phyloP scores from a whole-genome alignment of 1,140 invertebrate species.

The Planococcus citri region DNA sequence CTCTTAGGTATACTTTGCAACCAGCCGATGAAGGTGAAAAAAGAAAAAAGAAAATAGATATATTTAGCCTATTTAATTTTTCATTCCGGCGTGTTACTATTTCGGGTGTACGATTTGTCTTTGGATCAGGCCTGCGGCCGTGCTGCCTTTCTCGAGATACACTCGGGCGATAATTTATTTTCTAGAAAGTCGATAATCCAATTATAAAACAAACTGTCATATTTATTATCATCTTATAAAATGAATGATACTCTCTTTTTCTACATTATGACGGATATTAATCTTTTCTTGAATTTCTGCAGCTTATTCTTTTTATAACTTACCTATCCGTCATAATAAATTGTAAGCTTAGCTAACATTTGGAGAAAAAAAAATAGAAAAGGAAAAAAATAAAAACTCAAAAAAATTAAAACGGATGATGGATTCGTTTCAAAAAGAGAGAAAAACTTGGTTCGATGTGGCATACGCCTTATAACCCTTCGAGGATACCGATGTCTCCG shows the following conservation, averaged over 20 bases:
- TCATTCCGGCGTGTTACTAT: neutral
- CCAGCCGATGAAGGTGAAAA: too few species aligned
- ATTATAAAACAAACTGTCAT: conserved; percentile 8
- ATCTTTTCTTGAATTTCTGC: conserved; percentile 3
- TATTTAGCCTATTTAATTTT: neutral
- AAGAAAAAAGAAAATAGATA: too few species aligned
- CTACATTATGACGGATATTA: neutral
- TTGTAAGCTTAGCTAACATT: neutral
- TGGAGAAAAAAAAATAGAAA: neutral
- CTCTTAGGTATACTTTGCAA: too few species aligned
- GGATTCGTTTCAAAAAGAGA: neutral
- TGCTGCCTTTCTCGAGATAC: neutral
- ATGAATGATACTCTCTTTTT: conserved; percentile 4
- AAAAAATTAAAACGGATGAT: conserved; percentile 1
- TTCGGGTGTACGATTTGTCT: neutral
- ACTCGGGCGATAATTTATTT: neutral
- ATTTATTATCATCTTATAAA: conserved; percentile 2
- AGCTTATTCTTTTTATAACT: conserved; percentile 4
- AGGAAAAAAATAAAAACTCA: neutral
- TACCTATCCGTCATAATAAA: conserved; percentile 7
- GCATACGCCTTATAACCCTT: too few species aligned
- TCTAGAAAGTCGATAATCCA: neutral
- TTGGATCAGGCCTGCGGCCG: neutral
- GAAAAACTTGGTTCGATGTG: neutral
- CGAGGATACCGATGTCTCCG: too few species aligned